Evolutionary conservation across 2,113 vertebrate species (phyloP), one percentile per base, ranked within the genome.

Genomic region (Engraulis encrasicolus): DNA sequence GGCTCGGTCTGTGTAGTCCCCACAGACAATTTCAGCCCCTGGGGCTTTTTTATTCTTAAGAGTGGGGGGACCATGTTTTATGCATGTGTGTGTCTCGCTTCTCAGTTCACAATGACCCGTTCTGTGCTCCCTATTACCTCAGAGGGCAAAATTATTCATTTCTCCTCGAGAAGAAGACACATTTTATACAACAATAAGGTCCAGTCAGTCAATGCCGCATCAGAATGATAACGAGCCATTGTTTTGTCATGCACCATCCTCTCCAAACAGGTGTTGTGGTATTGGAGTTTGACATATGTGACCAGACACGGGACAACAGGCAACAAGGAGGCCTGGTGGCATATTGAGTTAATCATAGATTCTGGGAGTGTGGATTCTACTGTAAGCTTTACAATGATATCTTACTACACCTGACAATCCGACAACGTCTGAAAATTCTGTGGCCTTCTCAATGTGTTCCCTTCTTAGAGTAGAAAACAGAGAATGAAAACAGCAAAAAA

Each of bases 61-160:
- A 58, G 40, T 45, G 40, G 54, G 54, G 20, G 54, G 54, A 6
- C 15, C 40, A 80, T 90, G 90, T 87, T 91, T 88, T 87, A 91
- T 93, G 91, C 90, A 93, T 91, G 78, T 89, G n/a, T n/a, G n/a
- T n/a, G n/a, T n/a, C n/a, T n/a, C n/a, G 90, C 89, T 90, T 90
- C 81, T 37, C 58, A 78, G 80, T 48, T 54, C 45, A 93, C 90
- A 93, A 92, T 92, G 90, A 92, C 91, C 89, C 52, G 87, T 83
- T 91, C 87, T 91, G 90, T 91, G 87, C 31, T 74, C 66, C 27
- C 66, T 31, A 34, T 74, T 74, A 74, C 66, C 66, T 74, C 66
- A 74, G 27, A 36, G 14, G 31, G 34, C 23, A 27, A 36, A 31
- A n/a, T n/a, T 15, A 74, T 31, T 58, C 66, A 74, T 74, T 74